Evolutionary conservation across 2,888 invertebrate genomes (phyloP), one percentile per base, ranked within the genome.

Genomic region (Chymomyza caudatula): DNA sequence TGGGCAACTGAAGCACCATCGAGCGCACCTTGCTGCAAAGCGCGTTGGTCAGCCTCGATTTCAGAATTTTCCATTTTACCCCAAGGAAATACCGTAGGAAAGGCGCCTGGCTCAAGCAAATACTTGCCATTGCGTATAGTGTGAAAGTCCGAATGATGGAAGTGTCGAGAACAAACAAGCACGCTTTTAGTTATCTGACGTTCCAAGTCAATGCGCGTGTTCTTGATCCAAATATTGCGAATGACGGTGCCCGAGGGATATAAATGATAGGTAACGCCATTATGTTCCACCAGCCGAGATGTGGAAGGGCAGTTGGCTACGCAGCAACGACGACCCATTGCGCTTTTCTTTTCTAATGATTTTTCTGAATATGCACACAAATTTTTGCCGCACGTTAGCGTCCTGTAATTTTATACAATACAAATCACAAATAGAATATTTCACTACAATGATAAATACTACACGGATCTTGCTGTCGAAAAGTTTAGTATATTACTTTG

Each of bases 121-220:
- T 94, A 94, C 91, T 94, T 95, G 69, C 90, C 90, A 78, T 87
- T 93, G 89, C 94, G 93, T 79, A 93, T 93, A 73, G 92, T 92
- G 89, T 94, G 92, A 90, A 95, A 95, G 90, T 95, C 95, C 25
- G 92, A 92, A 77, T 93, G 93, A 78, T 93, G 91, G 88, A 95
- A 95, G 90, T 95, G 95, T 67, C 94, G 92, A 13, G 95, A 95
- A 87, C 95, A 95, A 37, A 95, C 94, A 88, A 93, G 93, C 55
- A 92, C 92, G 65, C 92, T 92, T 86, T 93, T 92, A 51, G 91
- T 91, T 22, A 92, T 92, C 75, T 92, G 92, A 68, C 92, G 92
- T 67, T 92, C 92, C 44, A 80, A 47, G 55, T 91, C 91, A 56
- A 93, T 92, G 37, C 91, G 92, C 79, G 94, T 94, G 78, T 93